phyloP scores from a whole-genome alignment of 2,797 vertebrate species.

The Tarsius wallacei region DNA sequence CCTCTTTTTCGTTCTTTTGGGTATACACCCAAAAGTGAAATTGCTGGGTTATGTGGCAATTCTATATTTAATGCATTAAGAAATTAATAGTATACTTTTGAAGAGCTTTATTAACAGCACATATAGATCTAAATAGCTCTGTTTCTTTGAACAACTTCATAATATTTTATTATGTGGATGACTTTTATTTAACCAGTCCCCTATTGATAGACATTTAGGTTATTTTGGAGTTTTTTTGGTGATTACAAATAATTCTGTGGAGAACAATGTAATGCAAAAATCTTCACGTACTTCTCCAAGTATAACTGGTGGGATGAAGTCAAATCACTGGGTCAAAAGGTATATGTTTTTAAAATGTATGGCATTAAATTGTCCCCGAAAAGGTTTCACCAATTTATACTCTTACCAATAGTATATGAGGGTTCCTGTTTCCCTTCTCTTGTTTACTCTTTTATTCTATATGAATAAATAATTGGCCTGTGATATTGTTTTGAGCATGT shows the following conservation, averaged over 20 bases:
- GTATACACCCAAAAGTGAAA: background rate
- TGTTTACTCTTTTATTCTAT: background rate
- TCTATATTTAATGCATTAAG: constrained; percentile 19
- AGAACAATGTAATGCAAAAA: background rate
- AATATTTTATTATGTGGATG: constrained; percentile 36
- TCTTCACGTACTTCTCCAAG: background rate
- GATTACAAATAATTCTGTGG: constrained; percentile 23
- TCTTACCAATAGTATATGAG: background rate
- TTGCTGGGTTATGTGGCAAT: background rate
- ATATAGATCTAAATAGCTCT: constrained; percentile 6
- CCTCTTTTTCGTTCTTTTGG: background rate
- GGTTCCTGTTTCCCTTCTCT: background rate
- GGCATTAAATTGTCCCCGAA: background rate
- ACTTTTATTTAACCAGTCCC: background rate
- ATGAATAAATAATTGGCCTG: constrained; percentile 16
- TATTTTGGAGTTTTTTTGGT: background rate
- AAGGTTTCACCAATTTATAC: background rate
- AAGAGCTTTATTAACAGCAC: constrained; percentile 25
- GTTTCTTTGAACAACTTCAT: constrained; percentile 14
- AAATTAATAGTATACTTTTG: background rate
- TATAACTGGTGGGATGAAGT: background rate
- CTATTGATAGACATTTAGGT: background rate
- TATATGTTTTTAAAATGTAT: background rate
- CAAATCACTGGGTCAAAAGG: constrained; percentile 4
- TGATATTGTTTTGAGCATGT: background rate